Evolutionary conservation across 2,888 invertebrate species (phyloP).

Genomic region (Metalampra italica): DNA sequence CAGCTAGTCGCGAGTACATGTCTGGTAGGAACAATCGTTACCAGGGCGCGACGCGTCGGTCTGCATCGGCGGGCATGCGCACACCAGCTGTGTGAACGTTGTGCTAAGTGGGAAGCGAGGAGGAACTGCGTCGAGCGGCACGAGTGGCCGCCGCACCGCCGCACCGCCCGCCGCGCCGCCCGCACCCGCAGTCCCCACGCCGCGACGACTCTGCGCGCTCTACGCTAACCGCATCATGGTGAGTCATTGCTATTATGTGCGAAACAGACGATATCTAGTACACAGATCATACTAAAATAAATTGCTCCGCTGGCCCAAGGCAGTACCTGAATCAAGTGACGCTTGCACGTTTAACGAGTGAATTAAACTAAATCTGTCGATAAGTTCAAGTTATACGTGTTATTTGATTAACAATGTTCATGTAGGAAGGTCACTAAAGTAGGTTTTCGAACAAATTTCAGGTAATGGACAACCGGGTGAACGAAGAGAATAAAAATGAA

Average conservation of each 20-base stretch:
- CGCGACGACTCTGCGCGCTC: conserved; percentile 71
- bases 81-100: conserved; percentile 38
- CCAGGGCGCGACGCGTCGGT: conserved; percentile 62
- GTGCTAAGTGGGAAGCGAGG: conserved; percentile 60
- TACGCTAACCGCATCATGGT: conserved; percentile 73
- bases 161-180: conserved; percentile 51
- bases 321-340: not conserved
- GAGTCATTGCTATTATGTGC: conserved; percentile 68
- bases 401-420: conserved; percentile 34
- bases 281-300: conserved; percentile 37
- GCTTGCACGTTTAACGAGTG: conserved; percentile 6
- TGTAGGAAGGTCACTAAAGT: conserved; percentile 31
- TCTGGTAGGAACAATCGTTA: conserved; percentile 71
- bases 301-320: conserved; percentile 26
- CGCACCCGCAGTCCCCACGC: conserved; percentile 69
- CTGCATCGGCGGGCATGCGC: conserved; percentile 74
- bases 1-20: conserved; percentile 71
- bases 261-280: conserved; percentile 58
- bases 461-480: conserved; percentile 73
- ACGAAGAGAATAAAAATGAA: conserved; percentile 64
- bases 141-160: conserved; percentile 49
- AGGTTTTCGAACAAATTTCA: conserved; percentile 39
- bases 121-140: conserved; percentile 54
- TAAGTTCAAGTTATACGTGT: conserved; percentile 22
- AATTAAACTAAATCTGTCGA: conserved; percentile 6